Evolutionary conservation across 2,113 vertebrate species (phyloP), one percentile per base, ranked within the genome.

Genomic region (Sialia sialis): DNA sequence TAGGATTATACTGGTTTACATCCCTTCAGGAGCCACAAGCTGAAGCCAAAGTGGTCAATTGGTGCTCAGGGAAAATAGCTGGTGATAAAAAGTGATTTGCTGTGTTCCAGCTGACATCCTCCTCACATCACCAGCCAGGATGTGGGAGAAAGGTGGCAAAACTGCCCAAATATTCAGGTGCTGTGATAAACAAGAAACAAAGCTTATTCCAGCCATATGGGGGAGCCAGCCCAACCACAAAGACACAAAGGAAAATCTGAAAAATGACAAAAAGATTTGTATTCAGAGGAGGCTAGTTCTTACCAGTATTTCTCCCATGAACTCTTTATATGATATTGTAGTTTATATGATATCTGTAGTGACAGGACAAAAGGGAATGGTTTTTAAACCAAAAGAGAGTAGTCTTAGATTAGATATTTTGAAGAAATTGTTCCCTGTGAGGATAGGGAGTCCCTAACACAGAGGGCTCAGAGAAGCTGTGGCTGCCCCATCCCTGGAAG

Each of bases 401-500:
- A 75, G 9, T 9, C 26, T 68, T 32, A 60, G 25, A 22, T 46
- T 13, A 39, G 16, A 22, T 27, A 8, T 34, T 10, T 6, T 4
- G 25, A 75, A 62, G 20, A 41, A 68, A 34, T 60, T 18, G 0
- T 22, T 46, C 46, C 13, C 14, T 54, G 16, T 30, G 39, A 48
- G 13, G 10, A 11, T 60, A 25, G 2, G 0, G 0, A 60, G 20
- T 39, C n/a, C 36, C 26, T 73, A 26, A 26, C 36, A 56, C 36
- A 36, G 13, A 30, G 2, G 80, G 9, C 11, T 7, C 46, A 68
- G 39, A 54, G 39, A 1, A 68, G 20, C 25, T 68, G 46, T 26
- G 29, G 19, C 46, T 75, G 39, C 14, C 17, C 17, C 34, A 76
- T 34, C 34, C 8, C 62, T 68, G n/a, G 7, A 1, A 82, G 13